Percentiles rank a stretch among this genome's conserved stretches.
These are phyloP conservation scores for Grallaria varia DNA, from an alignment of 2,113 vertebrate genomes.

Conservation along the genomic window DNA sequence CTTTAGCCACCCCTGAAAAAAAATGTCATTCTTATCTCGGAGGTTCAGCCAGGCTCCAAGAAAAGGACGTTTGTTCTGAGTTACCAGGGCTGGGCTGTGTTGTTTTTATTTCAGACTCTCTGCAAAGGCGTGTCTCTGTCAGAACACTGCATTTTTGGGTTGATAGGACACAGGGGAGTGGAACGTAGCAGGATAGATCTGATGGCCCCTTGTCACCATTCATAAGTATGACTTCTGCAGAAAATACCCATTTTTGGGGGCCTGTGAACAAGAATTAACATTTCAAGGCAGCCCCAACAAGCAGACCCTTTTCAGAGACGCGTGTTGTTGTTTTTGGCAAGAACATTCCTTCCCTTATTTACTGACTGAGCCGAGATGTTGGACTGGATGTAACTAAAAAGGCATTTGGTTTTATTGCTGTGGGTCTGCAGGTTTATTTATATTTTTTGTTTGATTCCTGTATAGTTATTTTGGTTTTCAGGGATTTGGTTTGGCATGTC, in stretches of 20 bases:
- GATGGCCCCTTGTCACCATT: not conserved
- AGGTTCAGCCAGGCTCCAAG: constrained; percentile 19
- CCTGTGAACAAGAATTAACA: not conserved
- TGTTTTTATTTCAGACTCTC: not conserved
- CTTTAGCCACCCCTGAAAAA: not conserved
- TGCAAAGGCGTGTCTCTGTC: constrained; percentile 20
- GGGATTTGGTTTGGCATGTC: constrained; percentile 56
- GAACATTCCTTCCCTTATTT: constrained; percentile 28
- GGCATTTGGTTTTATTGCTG: constrained; percentile 50
- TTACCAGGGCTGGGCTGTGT: constrained; percentile 27
- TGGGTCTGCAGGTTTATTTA: constrained; percentile 55
- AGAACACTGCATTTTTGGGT: not conserved
- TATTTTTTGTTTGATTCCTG: constrained; percentile 55
- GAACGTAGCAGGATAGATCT: not conserved
- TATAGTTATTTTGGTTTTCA: constrained; percentile 66
- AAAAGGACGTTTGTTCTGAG: constrained; percentile 11
- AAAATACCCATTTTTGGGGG: not conserved
- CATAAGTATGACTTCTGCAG: not conserved
- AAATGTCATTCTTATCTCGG: not conserved
- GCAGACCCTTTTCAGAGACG: not conserved
- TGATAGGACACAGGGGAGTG: not conserved
- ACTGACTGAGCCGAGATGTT: constrained; percentile 9
- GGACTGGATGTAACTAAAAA: constrained; percentile 43
- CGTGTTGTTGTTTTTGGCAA: constrained; percentile 3
- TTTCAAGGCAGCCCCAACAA: constrained; percentile 1